Conservation (phyloP, 2,797 vertebrate genomes). For the Tangara arthus region DNA sequence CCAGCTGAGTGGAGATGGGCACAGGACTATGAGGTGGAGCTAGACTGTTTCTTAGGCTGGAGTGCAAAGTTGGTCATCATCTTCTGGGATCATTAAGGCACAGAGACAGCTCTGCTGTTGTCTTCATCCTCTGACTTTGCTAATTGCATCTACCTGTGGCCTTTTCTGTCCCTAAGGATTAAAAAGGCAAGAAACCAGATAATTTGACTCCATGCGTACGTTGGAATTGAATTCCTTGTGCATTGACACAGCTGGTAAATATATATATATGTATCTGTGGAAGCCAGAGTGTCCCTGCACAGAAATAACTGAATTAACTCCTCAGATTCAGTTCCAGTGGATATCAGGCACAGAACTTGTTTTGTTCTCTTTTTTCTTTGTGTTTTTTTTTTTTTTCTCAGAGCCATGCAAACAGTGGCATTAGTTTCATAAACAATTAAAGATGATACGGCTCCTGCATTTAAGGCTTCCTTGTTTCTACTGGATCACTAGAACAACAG, state of each 20-base stretch:
- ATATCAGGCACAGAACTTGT: background rate
- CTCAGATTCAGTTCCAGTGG: background rate
- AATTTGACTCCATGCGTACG: background rate
- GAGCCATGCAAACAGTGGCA: background rate
- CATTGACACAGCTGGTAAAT: background rate
- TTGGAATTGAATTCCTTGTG: background rate
- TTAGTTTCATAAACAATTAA: background rate
- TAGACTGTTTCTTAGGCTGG: background rate
- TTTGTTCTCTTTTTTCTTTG: background rate
- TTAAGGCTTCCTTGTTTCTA: slow-evolving; percentile 28
- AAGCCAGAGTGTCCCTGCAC: background rate
- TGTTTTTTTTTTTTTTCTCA: background rate
- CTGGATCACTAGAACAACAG: background rate
- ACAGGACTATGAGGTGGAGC: background rate
- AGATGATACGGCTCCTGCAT: background rate
- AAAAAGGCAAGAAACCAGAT: background rate
- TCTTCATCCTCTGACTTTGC: background rate
- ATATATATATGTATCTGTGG: background rate
- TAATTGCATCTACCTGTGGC: background rate
- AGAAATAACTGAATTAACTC: background rate
- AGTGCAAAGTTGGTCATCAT: background rate
- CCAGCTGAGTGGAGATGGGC: background rate
- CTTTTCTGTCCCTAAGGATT: background rate
- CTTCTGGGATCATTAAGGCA: background rate
- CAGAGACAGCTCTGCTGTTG: background rate